Base-by-base conservation (phyloP, 2,888 invertebrate genomes). In the Erebia palarica region DNA sequence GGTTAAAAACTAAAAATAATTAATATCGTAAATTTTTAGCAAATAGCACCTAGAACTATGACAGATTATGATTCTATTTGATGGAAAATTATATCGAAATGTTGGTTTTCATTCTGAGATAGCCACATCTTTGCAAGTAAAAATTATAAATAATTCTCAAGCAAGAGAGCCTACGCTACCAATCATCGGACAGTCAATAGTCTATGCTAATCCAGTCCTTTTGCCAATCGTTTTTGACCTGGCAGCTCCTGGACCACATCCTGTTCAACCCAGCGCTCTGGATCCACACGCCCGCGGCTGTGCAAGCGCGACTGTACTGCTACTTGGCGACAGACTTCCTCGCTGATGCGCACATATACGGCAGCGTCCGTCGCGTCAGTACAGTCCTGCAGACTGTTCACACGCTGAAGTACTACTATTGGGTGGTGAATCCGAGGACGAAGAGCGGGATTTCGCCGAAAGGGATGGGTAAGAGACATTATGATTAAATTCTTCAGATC, bases 301-400 rank as follows among this genome's bases (percentile, higher is more conserved):
- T 99, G 10, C 99, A 99, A 90, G 97, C 98, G 61, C 95, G 97
- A 78, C 95, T 99, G 65, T 99, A 99, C 94, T 98, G 98, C 84
- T 99, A 99, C 93, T 94, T 99, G 91, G 98, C 99, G 59, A 98
- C 98, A n/a, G 99, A 99, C 91, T 99, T 99, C 94, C 95, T 99
- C 73, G 97, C 97, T 73, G 99, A 99, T 89, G 98, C 98, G 1
- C 98, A 99, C 90, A 98, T 99, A 83, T 99, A 99, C 93, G 98
- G 97, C 82, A 98, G 98, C 89, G 99, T 99, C 68, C 94, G 99
- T 69, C 95, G 99, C 68, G 99, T 99, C 74, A 98, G 98, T 81
- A 99, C 99, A 1, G 99, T 99, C 0, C 94, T 99, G 64, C 99
- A 99, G 93, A 99, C 99, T 42, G 98, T 99, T 78, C 99, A 99